These are phyloP conservation scores for Helicoverpa zea DNA, from an alignment of 1,140 invertebrate species.

Conservation along the genomic window DNA sequence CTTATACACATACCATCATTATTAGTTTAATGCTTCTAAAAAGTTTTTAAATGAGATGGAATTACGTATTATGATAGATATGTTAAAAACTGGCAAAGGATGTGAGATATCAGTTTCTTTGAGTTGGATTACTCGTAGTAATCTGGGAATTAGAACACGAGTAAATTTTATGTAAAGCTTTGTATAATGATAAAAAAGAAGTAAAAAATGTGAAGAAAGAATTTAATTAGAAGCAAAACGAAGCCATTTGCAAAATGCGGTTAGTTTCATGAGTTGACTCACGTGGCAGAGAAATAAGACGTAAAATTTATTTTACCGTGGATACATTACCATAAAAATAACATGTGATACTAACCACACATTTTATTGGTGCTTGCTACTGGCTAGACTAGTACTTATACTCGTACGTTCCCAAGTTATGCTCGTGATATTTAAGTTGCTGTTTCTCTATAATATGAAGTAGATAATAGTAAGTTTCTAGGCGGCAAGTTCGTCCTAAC, in stretches of 20 bases:
- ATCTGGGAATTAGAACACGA: too few species aligned
- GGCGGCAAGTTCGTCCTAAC: slow-evolving; percentile 58
- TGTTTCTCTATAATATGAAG: slow-evolving; percentile 39
- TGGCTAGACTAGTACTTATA: slow-evolving; percentile 14
- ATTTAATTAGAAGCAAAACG: slow-evolving; percentile 9
- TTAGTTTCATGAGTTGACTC: slow-evolving; percentile 5
- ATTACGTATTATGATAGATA: too few species aligned
- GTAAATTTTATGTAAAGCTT: too few species aligned
- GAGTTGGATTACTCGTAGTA: too few species aligned
- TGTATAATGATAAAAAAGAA: too few species aligned
- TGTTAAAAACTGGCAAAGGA: too few species aligned
- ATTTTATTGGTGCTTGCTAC: slow-evolving; percentile 23
- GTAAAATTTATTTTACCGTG: slow-evolving; percentile 16
- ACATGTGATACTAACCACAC: slow-evolving; percentile 24
- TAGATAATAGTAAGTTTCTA: slow-evolving; percentile 51
- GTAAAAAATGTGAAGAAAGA: background rate
- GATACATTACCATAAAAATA: slow-evolving; percentile 38
- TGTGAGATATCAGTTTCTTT: too few species aligned
- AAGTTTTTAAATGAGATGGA: too few species aligned
- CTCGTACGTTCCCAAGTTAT: background rate
- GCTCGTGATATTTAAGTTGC: slow-evolving; percentile 25
- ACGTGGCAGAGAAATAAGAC: slow-evolving; percentile 23
- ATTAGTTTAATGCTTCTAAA: too few species aligned
- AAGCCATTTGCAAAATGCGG: background rate
- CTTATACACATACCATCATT: background rate